Conservation (phyloP, 2,113 vertebrate species). For the Cygnus buccinator region DNA sequence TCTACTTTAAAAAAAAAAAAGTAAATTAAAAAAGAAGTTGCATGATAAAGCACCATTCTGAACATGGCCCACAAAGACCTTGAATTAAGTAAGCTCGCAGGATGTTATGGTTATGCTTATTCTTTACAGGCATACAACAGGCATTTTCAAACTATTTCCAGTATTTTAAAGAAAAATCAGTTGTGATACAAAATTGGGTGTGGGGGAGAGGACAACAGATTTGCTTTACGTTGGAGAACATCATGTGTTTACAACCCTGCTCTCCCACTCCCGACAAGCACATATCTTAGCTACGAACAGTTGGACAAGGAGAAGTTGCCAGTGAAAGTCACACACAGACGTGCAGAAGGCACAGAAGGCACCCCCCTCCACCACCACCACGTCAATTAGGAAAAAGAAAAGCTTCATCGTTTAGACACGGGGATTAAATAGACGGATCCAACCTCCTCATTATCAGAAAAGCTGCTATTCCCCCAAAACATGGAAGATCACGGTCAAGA, state of each 20-base stretch:
- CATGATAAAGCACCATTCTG: not conserved
- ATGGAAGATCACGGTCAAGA: not conserved
- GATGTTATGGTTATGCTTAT: not conserved
- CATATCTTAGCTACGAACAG: not conserved
- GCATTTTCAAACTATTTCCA: not conserved
- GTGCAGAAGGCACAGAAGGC: not conserved
- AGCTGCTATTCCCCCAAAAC: not conserved
- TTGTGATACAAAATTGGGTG: not conserved
- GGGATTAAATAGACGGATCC: not conserved
- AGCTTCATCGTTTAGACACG: not conserved
- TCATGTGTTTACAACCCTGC: constrained; percentile 40
- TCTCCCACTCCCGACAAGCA: constrained; percentile 10
- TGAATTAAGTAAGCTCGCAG: not conserved
- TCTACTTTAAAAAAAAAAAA: not conserved
- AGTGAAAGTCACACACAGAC: constrained; percentile 5
- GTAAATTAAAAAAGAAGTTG: not conserved
- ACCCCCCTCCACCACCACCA: no score
- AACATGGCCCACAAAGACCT: not conserved
- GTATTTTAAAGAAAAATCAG: constrained; percentile 11
- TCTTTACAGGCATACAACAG: not conserved
- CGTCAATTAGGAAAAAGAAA: not conserved
- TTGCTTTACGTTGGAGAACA: constrained; percentile 18
- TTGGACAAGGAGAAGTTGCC: constrained; percentile 31
- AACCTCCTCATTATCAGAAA: not conserved
- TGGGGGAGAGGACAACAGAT: not conserved